These are phyloP conservation scores for Drosophila pallidifrons DNA, from an alignment of 1,140 invertebrate genomes.

Conservation along the genomic window DNA sequence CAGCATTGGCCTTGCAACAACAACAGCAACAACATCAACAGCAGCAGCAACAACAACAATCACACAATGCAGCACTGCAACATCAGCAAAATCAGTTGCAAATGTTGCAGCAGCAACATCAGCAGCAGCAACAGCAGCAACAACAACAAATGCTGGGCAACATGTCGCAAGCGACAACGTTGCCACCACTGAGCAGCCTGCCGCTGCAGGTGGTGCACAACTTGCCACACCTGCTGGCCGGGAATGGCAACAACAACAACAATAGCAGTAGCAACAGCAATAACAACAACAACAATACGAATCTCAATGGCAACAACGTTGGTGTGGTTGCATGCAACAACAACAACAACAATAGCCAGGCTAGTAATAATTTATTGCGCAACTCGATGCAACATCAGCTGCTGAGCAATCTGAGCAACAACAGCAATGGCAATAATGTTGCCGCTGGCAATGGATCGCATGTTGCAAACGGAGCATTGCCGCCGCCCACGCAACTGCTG, in stretches of 20 bases:
- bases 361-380: slow-evolving; percentile 42
- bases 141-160: slow-evolving; percentile 73
- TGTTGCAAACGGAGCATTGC: slow-evolving; percentile 63
- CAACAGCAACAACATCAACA: slow-evolving; percentile 70
- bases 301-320: slow-evolving; percentile 45
- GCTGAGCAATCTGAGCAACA: slow-evolving; percentile 60
- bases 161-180: slow-evolving; percentile 68
- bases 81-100: slow-evolving; percentile 73
- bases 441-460: slow-evolving; percentile 43
- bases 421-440: slow-evolving; percentile 49
- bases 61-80: slow-evolving; percentile 59
- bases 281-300: slow-evolving; percentile 49
- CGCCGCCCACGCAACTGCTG: slow-evolving; percentile 79
- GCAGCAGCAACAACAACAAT: slow-evolving; percentile 68
- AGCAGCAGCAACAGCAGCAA: slow-evolving; percentile 64
- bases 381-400: slow-evolving; percentile 61
- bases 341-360: slow-evolving; percentile 38
- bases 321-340: slow-evolving; percentile 23
- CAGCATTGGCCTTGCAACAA: slow-evolving; percentile 74
- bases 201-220: slow-evolving; percentile 83
- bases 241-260: slow-evolving; percentile 49
- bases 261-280: slow-evolving; percentile 39
- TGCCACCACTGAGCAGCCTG: slow-evolving; percentile 78
- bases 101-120: slow-evolving; percentile 60
- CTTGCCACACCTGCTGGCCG: slow-evolving; percentile 75